Conservation (phyloP, 37 sponge, comb jelly and placozoan genomes). For the Ephydatia muelleri region DNA sequence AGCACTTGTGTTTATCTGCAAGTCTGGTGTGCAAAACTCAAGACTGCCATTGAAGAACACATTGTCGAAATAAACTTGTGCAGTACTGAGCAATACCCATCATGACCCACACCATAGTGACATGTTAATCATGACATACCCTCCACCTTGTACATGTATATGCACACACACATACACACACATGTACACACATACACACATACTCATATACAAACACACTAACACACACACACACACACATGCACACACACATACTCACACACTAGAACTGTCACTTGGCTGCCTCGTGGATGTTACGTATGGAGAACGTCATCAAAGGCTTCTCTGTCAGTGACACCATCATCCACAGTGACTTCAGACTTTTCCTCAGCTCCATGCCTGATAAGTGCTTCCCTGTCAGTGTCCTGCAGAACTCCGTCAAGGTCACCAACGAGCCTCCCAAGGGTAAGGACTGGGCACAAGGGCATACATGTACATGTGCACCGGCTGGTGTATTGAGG, state of each 20-base stretch:
- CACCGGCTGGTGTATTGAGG: background rate
- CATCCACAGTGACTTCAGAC: slow-evolving; percentile 91
- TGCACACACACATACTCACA: too few species aligned
- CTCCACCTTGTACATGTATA: background rate
- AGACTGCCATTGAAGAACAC: too few species aligned
- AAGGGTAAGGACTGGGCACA: slow-evolving; percentile 60
- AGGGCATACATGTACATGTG: background rate
- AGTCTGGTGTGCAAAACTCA: too few species aligned
- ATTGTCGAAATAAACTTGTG: too few species aligned
- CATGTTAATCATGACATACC: too few species aligned
- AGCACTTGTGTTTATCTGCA: too few species aligned
- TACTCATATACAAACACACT: too few species aligned
- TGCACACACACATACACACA: background rate
- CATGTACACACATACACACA: background rate
- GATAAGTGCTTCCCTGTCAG: slow-evolving; percentile 92
- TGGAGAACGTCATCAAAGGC: slow-evolving; percentile 91
- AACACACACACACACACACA: background rate
- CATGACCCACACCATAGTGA: too few species aligned
- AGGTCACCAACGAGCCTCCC: slow-evolving; percentile 99
- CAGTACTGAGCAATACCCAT: too few species aligned
- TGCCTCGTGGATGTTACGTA: slow-evolving; percentile 97
- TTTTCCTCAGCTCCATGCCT: slow-evolving; percentile 97
- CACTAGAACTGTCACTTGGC: slow-evolving; percentile 96
- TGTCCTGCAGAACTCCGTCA: slow-evolving; percentile 96
- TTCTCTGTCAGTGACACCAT: slow-evolving; percentile 77